Evolutionary conservation across 1,140 invertebrate species (phyloP), one percentile per base, ranked within the genome.

Genomic region (Ruditapes philippinarum): DNA sequence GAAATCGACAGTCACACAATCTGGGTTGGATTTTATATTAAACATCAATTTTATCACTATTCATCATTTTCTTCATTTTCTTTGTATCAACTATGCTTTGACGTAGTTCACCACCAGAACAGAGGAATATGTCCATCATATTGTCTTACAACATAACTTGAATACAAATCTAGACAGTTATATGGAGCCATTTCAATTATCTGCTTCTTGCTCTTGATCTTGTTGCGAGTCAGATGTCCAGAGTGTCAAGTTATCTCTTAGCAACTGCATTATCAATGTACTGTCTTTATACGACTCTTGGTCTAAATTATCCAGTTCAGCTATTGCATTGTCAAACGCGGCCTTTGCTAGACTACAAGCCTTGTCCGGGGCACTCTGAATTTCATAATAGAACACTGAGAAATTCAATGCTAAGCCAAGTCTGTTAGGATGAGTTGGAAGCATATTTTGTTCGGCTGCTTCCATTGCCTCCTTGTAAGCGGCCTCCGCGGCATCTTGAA

Each of bases 231-330:
- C 94, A 9, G 94, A 93, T 57, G 94, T 95, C 94, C 94, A 95
- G 33, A 95, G 92, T 28, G 99, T 99, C 93, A 99, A 97, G 97
- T 99, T 99, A 96, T 99, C 99, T 96, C 99, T 97, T 96, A 99
- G 97, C 96, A 99, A 97, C 97, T 99, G 99, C 99, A 99, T 99
- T 96, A 99, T 99, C 94, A 99, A 97, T 95, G 99, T 99, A 96
- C 98, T 99, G 97, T 99, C 99, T 97, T 99, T 99, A 97, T 99
- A 99, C 99, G 99, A 96, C 99, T 99, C 95, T 96, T 99, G 98
- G 96, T 99, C 99, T 94, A 99, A 96, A 96, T 98, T 99, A 97
- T 99, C 99, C 96, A 99, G 97, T 97, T 99, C 99, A 94, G 99
- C 99, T 96, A 99, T 99, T 96, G 99, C 99, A 96, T 99, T 99